A percentile compares a stretch with the other conserved stretches of the same genome.
Conservation (phyloP, 1,140 invertebrate species). For the Lerema accius region DNA sequence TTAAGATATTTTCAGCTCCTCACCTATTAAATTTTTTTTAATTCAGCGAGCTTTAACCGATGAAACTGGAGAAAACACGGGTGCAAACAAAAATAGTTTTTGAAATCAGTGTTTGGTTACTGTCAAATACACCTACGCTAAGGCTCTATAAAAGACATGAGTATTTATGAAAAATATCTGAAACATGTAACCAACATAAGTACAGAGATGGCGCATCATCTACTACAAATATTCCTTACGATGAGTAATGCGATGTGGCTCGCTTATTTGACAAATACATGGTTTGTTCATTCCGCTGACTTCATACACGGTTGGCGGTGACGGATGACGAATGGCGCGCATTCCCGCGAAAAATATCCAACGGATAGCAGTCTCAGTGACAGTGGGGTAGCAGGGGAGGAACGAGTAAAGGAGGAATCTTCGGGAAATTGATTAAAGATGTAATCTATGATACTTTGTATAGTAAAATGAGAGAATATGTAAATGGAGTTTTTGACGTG, state of each 20-base stretch:
- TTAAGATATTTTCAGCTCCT: no score
- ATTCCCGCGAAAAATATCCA: constrained; percentile 44
- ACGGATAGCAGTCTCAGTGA: background rate
- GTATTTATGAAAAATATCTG: no score
- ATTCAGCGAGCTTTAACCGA: no score
- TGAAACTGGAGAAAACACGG: no score
- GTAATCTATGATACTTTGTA: no score
- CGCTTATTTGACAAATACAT: constrained; percentile 12
- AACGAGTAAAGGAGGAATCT: background rate
- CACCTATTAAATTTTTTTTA: no score
- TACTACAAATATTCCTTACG: constrained; percentile 23
- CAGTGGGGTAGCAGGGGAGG: background rate
- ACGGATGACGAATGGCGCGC: constrained; percentile 42
- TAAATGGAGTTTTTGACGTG: no score
- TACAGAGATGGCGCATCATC: constrained; percentile 27
- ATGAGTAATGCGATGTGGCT: constrained; percentile 22
- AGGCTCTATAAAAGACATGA: no score
- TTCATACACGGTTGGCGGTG: constrained; percentile 41
- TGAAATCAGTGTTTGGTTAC: no score
- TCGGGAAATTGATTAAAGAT: background rate
- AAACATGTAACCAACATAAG: background rate
- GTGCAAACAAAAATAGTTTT: no score
- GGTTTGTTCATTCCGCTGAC: constrained; percentile 38
- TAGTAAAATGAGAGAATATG: no score
- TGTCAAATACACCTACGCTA: no score